These are phyloP conservation scores for Polymixis flavicincta DNA, from an alignment of 2,888 invertebrate species.

Conservation along the genomic window DNA sequence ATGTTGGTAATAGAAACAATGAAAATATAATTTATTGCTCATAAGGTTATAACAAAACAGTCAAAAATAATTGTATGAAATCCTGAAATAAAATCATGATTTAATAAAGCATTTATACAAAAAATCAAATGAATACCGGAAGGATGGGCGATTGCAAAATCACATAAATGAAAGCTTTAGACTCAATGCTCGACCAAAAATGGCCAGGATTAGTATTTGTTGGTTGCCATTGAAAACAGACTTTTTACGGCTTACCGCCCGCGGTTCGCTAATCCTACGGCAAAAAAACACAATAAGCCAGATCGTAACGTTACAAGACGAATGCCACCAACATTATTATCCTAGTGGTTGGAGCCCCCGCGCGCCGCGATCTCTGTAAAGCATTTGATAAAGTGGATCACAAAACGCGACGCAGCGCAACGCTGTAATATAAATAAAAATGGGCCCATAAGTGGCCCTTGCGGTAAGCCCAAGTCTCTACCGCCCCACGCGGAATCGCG, in stretches of 20 bases:
- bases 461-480: slow-evolving; percentile 83
- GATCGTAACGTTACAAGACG: slow-evolving; percentile 77
- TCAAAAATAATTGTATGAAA: background rate
- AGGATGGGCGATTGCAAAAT: slow-evolving; percentile 55
- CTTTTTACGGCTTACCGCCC: slow-evolving; percentile 83
- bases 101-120: slow-evolving; percentile 12
- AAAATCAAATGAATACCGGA: slow-evolving; percentile 44
- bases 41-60: slow-evolving; percentile 5
- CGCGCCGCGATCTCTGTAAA: slow-evolving; percentile 84
- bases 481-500: slow-evolving; percentile 72
- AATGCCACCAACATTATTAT: slow-evolving; percentile 86
- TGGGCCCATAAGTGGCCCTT: slow-evolving; percentile 87
- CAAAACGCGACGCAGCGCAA: slow-evolving; percentile 85
- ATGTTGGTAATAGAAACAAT: slow-evolving; percentile 56
- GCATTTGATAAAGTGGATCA: slow-evolving; percentile 90
- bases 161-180: slow-evolving; percentile 70
- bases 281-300: slow-evolving; percentile 88
- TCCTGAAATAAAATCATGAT: background rate
- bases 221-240: slow-evolving; percentile 75
- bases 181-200: slow-evolving; percentile 75
- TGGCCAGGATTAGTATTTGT: slow-evolving; percentile 77
- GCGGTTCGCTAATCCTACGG: slow-evolving; percentile 84
- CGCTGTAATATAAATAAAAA: slow-evolving; percentile 88
- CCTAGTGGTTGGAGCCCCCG: slow-evolving; percentile 85
- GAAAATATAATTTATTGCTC: slow-evolving; percentile 9